These are phyloP conservation scores for Phymastichus coffea DNA, from an alignment of 1,140 invertebrate genomes.

Conservation along the genomic window DNA sequence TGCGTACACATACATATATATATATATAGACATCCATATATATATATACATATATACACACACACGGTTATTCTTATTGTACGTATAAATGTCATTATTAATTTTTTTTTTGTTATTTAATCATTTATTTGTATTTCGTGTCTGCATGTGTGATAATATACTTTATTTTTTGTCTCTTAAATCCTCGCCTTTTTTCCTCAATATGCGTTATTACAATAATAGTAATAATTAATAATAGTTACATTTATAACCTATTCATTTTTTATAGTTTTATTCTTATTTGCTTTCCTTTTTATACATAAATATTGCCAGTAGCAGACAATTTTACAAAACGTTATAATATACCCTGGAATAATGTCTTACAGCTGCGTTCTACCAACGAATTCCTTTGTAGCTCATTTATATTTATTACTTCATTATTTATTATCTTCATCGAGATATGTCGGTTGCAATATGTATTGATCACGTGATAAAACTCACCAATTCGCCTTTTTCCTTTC, in stretches of 20 bases:
- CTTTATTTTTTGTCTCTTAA: not conserved
- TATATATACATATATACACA: too few relatives aligned
- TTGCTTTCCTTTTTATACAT: constrained; percentile 43
- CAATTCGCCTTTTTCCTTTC: too few relatives aligned
- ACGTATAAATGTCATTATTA: too few relatives aligned
- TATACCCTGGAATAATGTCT: constrained; percentile 47
- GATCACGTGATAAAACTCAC: not conserved
- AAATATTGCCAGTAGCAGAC: constrained; percentile 52
- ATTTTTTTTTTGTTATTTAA: too few relatives aligned
- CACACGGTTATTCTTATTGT: too few relatives aligned
- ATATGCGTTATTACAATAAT: too few relatives aligned
- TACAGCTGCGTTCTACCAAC: constrained; percentile 26
- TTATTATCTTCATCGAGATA: constrained; percentile 34
- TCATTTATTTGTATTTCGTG: too few relatives aligned
- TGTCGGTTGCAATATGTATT: not conserved
- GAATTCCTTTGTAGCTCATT: constrained; percentile 30
- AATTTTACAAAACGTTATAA: constrained; percentile 54
- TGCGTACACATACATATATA: too few relatives aligned
- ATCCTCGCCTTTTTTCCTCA: not conserved
- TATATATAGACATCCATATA: too few relatives aligned
- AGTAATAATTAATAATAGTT: constrained; percentile 27
- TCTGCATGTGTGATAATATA: too few relatives aligned
- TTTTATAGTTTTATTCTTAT: constrained; percentile 22
- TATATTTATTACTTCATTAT: constrained; percentile 31
- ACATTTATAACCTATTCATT: constrained; percentile 25